Evolutionary conservation across 2,113 vertebrate species (phyloP).

Genomic region (Ptilorrhoa leucosticta): DNA sequence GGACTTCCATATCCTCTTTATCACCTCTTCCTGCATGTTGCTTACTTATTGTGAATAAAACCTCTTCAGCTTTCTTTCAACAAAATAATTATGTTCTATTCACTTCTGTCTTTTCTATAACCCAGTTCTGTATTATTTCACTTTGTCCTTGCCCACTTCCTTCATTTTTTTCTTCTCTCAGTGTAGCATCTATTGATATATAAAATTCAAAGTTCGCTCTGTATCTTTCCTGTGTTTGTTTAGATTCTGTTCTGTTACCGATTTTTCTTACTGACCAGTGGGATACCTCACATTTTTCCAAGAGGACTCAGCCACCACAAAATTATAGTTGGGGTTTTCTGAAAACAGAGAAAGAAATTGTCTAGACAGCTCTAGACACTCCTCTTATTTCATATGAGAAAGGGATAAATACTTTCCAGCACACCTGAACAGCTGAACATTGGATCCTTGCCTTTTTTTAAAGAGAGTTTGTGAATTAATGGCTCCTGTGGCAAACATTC

Average conservation of each 20-base stretch:
- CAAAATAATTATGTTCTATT: not conserved
- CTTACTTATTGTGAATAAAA: not conserved
- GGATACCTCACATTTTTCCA: not conserved
- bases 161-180: not conserved
- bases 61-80: not conserved
- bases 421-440: not conserved
- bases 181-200: rapidly evolving
- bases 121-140: not conserved
- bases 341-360: not conserved
- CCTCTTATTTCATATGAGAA: not conserved
- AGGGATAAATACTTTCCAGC: not conserved
- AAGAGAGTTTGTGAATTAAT: not conserved
- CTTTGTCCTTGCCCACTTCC: not conserved
- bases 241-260: not conserved
- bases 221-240: not conserved
- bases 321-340: not conserved
- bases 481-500: not conserved
- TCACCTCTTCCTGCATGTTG: not conserved
- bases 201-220: not conserved
- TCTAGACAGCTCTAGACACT: not conserved
- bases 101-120: not conserved
- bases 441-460: not conserved
- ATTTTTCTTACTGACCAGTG: not conserved
- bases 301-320: not conserved
- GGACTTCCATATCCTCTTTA: not conserved